phyloP scores from a whole-genome alignment of 2,797 vertebrate species.

The Sibirionetta formosa region DNA sequence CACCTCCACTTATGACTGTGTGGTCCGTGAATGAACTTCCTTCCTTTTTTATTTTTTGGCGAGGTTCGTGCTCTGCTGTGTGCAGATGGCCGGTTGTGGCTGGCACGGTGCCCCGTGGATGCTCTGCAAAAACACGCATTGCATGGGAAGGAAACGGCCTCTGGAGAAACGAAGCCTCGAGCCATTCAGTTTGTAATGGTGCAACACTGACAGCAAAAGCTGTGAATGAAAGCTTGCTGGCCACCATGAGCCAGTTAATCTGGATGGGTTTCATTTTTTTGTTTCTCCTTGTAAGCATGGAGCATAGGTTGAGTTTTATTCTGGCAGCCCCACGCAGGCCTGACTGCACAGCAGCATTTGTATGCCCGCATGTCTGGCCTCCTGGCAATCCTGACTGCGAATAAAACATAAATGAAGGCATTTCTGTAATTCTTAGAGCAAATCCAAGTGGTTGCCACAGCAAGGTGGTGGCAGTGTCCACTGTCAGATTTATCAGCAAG shows the following conservation, averaged over 20 bases:
- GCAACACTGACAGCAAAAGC: slow-evolving; percentile 40
- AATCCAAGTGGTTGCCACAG: background rate
- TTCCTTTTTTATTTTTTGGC: background rate
- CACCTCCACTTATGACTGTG: background rate
- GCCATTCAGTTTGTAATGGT: background rate
- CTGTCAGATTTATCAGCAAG: background rate
- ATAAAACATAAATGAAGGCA: slow-evolving; percentile 8
- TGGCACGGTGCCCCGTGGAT: slow-evolving; percentile 41
- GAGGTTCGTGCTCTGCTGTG: slow-evolving; percentile 40
- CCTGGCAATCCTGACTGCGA: slow-evolving; percentile 19
- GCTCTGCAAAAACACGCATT: slow-evolving; percentile 57
- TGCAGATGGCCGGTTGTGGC: slow-evolving; percentile 25
- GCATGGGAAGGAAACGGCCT: slow-evolving; percentile 44
- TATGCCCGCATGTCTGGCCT: slow-evolving; percentile 9
- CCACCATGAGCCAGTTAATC: slow-evolving; percentile 39
- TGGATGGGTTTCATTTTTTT: slow-evolving; percentile 69
- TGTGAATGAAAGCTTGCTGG: slow-evolving; percentile 66
- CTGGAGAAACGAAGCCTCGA: slow-evolving; percentile 57
- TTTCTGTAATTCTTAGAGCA: slow-evolving; percentile 43
- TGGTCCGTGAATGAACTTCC: background rate
- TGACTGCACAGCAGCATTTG: background rate
- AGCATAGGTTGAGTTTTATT: slow-evolving; percentile 53
- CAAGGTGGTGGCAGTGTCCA: background rate
- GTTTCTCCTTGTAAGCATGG: slow-evolving; percentile 55
- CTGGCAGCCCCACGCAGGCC: slow-evolving; percentile 30